Evolutionary conservation across 2,797 vertebrate species (phyloP), one percentile per base, ranked within the genome.

Genomic region (Macroramphosus scolopax): DNA sequence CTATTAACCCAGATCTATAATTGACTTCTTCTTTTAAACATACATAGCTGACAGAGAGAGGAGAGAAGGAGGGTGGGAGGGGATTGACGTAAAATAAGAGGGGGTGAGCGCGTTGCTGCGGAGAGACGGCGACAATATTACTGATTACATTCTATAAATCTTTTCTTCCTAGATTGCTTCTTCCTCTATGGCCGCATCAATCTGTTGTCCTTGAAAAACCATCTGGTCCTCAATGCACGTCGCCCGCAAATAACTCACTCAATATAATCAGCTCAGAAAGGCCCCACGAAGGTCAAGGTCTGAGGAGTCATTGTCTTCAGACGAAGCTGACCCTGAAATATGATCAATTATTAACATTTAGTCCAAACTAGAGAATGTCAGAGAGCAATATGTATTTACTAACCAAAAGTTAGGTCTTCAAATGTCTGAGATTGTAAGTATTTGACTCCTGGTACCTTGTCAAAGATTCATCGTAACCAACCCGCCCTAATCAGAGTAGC

Each of bases 1-100:
- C 88, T 84, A 91, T 91, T 91, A 90, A 84, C 89, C 89, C 80
- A 89, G 72, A 89, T 90, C 82, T 88, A 87, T 89, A 89, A 90
- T 89, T 87, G 88, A 82, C 78, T 80, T 80, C 76, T 82, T 77
- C 82, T 87, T 86, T 82, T 87, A 86, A 86, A 88, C 79, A 83
- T 83, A 72, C 66, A 35, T 51, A 37, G 58, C 63, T 78, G 70
- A 77, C 51, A 57, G 65, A 58, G 51, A 25, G 46, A 26, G 31
- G 22, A 25, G 39, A 42, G 18, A 39, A 51, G 35, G 14, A 1
- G 16, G 33, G 45, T 44, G 36, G 38, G 47, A 44, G 61, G 46
- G 38, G 29, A 56, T 52, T 13, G 31, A 40, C n/a, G n/a, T n/a
- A n/a, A n/a, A n/a, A n/a, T n/a, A 30, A 65, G 51, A 22, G 56